Conservation (phyloP, 53 echinoderm and acorn worm genomes). For the Paracentrotus lividus region DNA sequence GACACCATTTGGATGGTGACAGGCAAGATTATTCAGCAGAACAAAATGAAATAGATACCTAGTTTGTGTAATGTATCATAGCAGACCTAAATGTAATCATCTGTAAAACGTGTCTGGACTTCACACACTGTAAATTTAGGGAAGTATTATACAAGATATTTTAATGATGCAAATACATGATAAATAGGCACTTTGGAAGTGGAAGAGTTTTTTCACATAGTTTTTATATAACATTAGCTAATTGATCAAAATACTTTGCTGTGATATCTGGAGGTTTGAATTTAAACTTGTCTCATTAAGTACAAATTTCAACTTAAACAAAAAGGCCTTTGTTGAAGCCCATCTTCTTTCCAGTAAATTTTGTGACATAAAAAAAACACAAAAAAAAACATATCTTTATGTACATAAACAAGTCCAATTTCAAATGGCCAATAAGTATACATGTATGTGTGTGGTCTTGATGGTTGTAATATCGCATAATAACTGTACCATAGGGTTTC, state of each 20-base stretch:
- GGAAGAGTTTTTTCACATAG: background rate
- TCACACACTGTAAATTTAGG: conserved; percentile 1
- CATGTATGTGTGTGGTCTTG: too few relatives aligned
- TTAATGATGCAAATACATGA: background rate
- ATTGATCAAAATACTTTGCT: background rate
- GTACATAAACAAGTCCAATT: background rate
- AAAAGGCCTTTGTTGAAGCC: background rate
- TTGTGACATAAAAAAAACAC: background rate
- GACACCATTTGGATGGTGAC: background rate
- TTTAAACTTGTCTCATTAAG: background rate
- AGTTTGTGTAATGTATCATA: background rate
- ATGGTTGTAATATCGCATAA: too few relatives aligned
- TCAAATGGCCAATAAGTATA: too few relatives aligned
- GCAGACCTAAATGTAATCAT: background rate
- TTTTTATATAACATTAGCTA: background rate
- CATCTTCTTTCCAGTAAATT: background rate
- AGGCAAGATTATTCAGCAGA: conserved; percentile 54
- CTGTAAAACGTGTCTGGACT: background rate
- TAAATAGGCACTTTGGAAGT: conserved; percentile 9
- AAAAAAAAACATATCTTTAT: background rate
- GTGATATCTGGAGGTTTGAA: background rate
- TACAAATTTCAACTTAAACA: background rate
- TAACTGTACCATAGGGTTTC: too few relatives aligned
- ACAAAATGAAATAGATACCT: conserved; percentile 2
- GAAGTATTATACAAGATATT: background rate